phyloP scores from a whole-genome alignment of 2,888 invertebrate species.

The Tromatobia lineatoria region DNA sequence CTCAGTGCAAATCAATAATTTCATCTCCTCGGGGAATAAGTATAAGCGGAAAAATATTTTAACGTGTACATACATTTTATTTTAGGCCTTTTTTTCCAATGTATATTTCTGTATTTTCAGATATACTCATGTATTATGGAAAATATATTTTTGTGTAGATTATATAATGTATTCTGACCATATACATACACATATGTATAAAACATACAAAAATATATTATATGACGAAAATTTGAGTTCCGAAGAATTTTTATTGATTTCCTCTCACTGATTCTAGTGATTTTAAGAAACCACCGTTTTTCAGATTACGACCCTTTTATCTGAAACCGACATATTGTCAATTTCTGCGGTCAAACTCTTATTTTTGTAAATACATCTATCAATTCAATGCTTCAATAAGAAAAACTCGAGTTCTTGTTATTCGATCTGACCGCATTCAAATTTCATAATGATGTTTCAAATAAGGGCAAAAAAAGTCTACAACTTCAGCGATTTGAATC shows the following conservation, averaged over 20 bases:
- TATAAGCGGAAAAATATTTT: too few relatives aligned
- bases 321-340: background rate
- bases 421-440: background rate
- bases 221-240: background rate
- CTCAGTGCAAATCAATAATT: too few relatives aligned
- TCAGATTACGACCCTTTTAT: too few relatives aligned
- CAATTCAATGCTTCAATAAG: background rate
- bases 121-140: too few relatives aligned
- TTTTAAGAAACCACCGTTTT: background rate
- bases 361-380: background rate
- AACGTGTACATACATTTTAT: too few relatives aligned
- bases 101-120: too few relatives aligned
- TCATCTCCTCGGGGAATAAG: too few relatives aligned
- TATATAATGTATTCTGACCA: too few relatives aligned
- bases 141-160: too few relatives aligned
- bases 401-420: background rate
- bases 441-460: background rate
- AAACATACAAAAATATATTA: background rate
- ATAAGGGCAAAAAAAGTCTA: background rate
- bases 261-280: background rate
- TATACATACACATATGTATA: too few relatives aligned
- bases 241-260: background rate
- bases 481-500: background rate
- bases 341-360: background rate
- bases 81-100: too few relatives aligned